These are phyloP conservation scores for Platichthys flesus DNA, from an alignment of 2,113 vertebrate species.

Conservation along the genomic window DNA sequence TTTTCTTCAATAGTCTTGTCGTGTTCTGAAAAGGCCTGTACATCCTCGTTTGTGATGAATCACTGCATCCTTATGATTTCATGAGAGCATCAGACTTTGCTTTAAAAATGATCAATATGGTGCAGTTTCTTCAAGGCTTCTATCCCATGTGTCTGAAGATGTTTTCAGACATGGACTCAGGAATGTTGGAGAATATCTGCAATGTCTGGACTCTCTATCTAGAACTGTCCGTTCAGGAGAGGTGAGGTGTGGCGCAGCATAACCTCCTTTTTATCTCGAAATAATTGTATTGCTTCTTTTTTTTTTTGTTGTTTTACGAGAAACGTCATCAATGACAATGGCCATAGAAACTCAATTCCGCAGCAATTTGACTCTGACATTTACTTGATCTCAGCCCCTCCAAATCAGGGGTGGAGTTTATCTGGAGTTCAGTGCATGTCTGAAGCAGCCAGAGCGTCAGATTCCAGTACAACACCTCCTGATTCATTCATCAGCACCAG, in stretches of 20 bases:
- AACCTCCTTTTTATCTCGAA: no score
- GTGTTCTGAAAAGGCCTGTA: background rate
- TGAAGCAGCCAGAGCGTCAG: background rate
- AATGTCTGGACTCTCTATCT: background rate
- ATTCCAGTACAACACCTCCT: background rate
- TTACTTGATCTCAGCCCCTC: background rate
- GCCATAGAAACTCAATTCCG: no score
- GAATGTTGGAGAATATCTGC: background rate
- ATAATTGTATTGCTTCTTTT: no score
- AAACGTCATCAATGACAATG: no score
- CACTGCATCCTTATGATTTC: background rate
- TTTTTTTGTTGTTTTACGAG: no score
- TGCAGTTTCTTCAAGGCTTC: background rate
- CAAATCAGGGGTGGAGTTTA: background rate
- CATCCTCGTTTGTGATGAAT: background rate
- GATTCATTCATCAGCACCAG: constrained; percentile 14
- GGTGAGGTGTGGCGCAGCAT: no score
- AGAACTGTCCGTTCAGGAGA: no score
- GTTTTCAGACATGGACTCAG: background rate
- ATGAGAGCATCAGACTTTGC: background rate
- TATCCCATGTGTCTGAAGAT: background rate
- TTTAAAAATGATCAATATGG: background rate
- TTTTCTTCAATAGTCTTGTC: constrained; percentile 2
- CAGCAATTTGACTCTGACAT: background rate
- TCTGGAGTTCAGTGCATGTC: background rate